Percentiles rank a stretch among this genome's conserved stretches.
Conservation (phyloP, 2,113 vertebrate genomes). For the Odocoileus hemionus region DNA sequence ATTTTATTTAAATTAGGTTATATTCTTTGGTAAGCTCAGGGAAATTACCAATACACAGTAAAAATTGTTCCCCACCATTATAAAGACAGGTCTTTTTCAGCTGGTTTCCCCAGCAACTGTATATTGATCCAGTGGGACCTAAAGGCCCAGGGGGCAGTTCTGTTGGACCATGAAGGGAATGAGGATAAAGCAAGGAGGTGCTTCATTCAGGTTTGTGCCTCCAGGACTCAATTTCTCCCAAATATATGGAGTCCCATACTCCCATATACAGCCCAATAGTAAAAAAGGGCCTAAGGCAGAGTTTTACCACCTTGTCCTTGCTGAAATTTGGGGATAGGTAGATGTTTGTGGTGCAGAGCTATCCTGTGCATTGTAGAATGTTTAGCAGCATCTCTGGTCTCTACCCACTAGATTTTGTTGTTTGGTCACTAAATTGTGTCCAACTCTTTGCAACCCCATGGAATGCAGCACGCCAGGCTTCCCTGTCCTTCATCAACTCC, state of each 20-base stretch:
- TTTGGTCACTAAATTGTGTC: neutral
- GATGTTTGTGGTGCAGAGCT: neutral
- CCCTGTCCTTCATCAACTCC: neutral
- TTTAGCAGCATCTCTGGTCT: neutral
- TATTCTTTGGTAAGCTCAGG: constrained; percentile 7
- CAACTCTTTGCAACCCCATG: neutral
- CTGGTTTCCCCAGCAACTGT: neutral
- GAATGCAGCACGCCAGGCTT: neutral
- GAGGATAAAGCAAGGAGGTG: neutral
- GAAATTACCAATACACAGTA: constrained; percentile 1
- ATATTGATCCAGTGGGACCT: neutral
- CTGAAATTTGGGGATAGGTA: neutral
- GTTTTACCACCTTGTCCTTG: neutral
- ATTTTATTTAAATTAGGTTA: constrained; percentile 12
- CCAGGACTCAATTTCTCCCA: neutral
- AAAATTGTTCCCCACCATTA: neutral
- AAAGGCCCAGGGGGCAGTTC: neutral
- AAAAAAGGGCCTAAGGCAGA: neutral
- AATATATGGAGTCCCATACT: neutral
- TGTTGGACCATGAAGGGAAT: neutral
- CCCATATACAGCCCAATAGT: neutral
- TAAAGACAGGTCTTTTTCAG: neutral
- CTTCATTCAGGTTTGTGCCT: neutral
- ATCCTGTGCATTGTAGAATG: neutral
- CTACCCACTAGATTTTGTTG: neutral